Evolutionary conservation across 1,140 invertebrate species (phyloP).

Genomic region (Mycetomoellerius zeteki): DNA sequence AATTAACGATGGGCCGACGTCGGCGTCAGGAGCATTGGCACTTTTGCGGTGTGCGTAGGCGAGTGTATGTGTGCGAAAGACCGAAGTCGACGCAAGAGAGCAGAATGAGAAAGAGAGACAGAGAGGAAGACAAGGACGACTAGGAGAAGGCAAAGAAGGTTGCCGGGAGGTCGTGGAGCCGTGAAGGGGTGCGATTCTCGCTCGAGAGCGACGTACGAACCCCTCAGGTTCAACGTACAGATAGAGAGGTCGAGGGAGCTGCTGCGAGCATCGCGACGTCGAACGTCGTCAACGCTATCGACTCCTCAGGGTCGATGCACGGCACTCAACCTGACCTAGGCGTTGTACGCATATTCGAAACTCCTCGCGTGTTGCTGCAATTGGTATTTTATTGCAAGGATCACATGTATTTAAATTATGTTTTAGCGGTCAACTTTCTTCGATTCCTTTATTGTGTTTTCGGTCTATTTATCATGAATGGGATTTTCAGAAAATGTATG

Average conservation of each 20-base stretch:
- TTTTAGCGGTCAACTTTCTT: background rate
- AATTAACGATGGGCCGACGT: constrained; percentile 50
- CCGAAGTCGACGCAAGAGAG: constrained; percentile 33
- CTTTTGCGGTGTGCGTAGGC: constrained; percentile 51
- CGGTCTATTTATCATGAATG: background rate
- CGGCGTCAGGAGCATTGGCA: constrained; percentile 56
- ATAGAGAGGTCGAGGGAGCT: constrained; percentile 51
- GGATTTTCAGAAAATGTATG: background rate
- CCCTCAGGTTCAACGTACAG: constrained; percentile 68
- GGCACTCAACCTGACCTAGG: constrained; percentile 49
- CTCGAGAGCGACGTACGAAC: constrained; percentile 63
- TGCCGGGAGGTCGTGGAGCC: constrained; percentile 59
- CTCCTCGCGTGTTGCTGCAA: background rate
- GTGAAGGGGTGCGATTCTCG: constrained; percentile 58
- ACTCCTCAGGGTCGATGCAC: constrained; percentile 59
- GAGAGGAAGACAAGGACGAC: constrained; percentile 6
- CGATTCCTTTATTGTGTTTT: background rate
- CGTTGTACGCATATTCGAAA: constrained; percentile 40
- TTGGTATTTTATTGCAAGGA: constrained; percentile 11
- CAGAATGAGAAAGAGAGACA: background rate
- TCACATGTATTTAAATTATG: background rate
- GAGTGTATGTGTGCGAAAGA: constrained; percentile 29
- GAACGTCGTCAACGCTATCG: constrained; percentile 53
- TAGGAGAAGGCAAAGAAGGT: constrained; percentile 45
- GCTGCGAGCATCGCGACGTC: constrained; percentile 57